phyloP scores from a whole-genome alignment of 2,888 invertebrate genomes.

The Chrysolina oricalcia region DNA sequence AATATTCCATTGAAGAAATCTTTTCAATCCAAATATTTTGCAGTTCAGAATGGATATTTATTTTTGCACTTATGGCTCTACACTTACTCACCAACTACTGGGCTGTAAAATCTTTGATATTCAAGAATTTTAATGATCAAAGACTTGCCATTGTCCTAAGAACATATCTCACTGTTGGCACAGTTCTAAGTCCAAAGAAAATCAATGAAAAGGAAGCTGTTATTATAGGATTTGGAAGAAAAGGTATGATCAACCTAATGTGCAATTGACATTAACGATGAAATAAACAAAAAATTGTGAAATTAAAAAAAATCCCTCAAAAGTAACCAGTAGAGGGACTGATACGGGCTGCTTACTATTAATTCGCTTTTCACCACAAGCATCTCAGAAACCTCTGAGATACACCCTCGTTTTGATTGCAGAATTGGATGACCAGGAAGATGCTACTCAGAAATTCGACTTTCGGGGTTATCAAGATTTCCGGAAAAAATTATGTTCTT shows the following conservation, averaged over 20 bases:
- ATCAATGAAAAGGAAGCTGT: constrained; percentile 85
- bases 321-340: too few species aligned
- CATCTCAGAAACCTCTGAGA: too few species aligned
- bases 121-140: constrained; percentile 87
- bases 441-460: too few species aligned
- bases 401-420: too few species aligned
- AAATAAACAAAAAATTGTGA: too few species aligned
- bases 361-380: too few species aligned
- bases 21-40: constrained; percentile 56
- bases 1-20: background rate
- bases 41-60: constrained; percentile 84
- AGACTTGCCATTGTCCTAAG: constrained; percentile 82
- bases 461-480: too few species aligned
- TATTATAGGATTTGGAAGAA: constrained; percentile 74
- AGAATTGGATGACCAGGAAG: too few species aligned
- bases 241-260: constrained; percentile 60
- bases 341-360: too few species aligned
- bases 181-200: constrained; percentile 76
- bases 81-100: constrained; percentile 92
- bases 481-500: too few species aligned
- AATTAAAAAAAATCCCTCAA: too few species aligned
- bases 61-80: constrained; percentile 81
- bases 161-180: constrained; percentile 78
- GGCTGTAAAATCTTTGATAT: constrained; percentile 86
- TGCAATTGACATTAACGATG: constrained; percentile 1